Evolutionary conservation across 2,797 vertebrate species (phyloP), one percentile per base, ranked within the genome.

Genomic region (Fistularia tabacaria): DNA sequence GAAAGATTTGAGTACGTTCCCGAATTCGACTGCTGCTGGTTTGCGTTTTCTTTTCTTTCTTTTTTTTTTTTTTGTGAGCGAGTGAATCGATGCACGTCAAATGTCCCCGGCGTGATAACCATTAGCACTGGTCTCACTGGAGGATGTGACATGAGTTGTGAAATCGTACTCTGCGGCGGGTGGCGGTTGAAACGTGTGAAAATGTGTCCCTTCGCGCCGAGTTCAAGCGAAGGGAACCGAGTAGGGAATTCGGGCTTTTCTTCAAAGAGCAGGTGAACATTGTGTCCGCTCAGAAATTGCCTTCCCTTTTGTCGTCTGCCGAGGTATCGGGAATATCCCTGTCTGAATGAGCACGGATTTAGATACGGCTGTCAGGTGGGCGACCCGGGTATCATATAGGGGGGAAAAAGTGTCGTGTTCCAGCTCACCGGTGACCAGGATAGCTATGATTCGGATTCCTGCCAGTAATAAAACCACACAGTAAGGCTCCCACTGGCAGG

Each of bases 51-150:
- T 54, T 60, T 25, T 40, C 41, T 14, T 53, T 41, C 51, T 46
- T 36, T 54, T 60, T 25, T 40, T 41, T 14, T 53, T 41, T 59
- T 46, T 15, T 47, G 44, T 10, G 37, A 43, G 58, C 47, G 51
- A 64, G 59, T 44, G 69, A 80, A 83, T 79, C 62, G 56, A 85
- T 76, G 70, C 78, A 49, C 51, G 44, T 81, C 79, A 76, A 64
- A 70, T 57, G 68, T 64, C 71, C 71, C 74, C 43, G 66, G 73
- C 69, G 74, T 74, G 77, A 81, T 73, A 79, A 71, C 80, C 79
- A 83, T 86, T 86, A 84, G 76, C 67, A 7, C 49, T 5, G 39
- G 75, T 52, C 71, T 82, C 49, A 10, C 60, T 38, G 46, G 52
- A 64, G 64, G 69, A 75, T 63, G 71, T 69, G 77, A 76, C 71